These are phyloP conservation scores for Mythimna albipuncta DNA, from an alignment of 2,888 invertebrate genomes.

Conservation along the genomic window DNA sequence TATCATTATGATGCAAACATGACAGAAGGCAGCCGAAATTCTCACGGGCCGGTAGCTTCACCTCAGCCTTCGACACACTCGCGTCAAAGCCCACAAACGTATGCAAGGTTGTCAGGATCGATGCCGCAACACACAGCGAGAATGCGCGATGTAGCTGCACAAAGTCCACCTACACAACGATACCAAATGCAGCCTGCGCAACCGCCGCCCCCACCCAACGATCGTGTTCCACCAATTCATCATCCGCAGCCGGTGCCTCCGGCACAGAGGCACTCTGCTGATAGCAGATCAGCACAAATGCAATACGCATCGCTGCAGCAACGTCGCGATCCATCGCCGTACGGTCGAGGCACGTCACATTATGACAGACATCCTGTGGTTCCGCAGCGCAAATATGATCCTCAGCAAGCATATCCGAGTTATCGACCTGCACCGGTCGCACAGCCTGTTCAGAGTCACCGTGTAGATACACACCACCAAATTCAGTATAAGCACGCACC, in stretches of 20 bases:
- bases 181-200: conserved; percentile 78
- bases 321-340: conserved; percentile 82
- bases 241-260: conserved; percentile 80
- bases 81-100: conserved; percentile 85
- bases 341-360: conserved; percentile 76
- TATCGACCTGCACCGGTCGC: conserved; percentile 80
- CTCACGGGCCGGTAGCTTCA: conserved; percentile 78
- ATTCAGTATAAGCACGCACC: conserved; percentile 80
- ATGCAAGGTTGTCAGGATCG: conserved; percentile 81
- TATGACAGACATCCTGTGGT: conserved; percentile 82
- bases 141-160: conserved; percentile 79
- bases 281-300: conserved; percentile 76
- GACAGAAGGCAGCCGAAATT: conserved; percentile 77
- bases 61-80: conserved; percentile 82
- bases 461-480: conserved; percentile 81
- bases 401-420: conserved; percentile 86
- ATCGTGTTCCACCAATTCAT: conserved; percentile 88
- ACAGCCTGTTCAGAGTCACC: conserved; percentile 80
- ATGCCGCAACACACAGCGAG: conserved; percentile 82
- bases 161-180: conserved; percentile 81
- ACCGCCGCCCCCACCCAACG: conserved; percentile 85
- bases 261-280: conserved; percentile 76
- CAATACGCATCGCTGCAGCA: conserved; percentile 78
- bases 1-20: conserved; percentile 82
- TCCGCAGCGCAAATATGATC: conserved; percentile 85